Evolutionary conservation across 2,113 vertebrate genomes (phyloP), one percentile per base, ranked within the genome.

Genomic region (Oxyura jamaicensis): DNA sequence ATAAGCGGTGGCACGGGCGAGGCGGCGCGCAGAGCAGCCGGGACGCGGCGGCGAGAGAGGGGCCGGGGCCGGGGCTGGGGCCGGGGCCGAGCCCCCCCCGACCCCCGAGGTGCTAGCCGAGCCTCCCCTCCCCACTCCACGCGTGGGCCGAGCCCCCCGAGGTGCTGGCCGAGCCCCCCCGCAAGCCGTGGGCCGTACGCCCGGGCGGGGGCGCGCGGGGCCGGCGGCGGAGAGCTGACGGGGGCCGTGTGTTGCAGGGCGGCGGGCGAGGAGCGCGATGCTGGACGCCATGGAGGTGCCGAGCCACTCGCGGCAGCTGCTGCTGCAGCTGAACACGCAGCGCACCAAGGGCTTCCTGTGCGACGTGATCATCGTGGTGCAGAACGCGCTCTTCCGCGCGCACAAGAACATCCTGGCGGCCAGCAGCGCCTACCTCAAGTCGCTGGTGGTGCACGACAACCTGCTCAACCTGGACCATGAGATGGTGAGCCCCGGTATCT

Each of bases 361-460:
- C 97, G 99, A 99, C 98, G 99, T 99, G 97, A 99, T 99, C 98
- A 99, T 99, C 95, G 99, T 99, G 98, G 99, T 99, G 98, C 99
- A 99, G 98, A 99, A 99, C 95, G 99, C 99, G 91, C 98, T 99
- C 92, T 99, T 99, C 98, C 98, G 99, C 91, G 99, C 99, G 21
- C 99, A 99, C 98, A 99, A 99, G 98, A 99, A 99, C 98, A 99
- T 99, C 98, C 98, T 99, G 98, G 99, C 99, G 52, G 99, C 99
- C 98, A 99, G 99, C 98, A 99, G 99, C 97, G 99, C 99, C 97
- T 99, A 99, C 98, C 98, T 99, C 98, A 99, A 99, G 97, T 99
- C 99, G 86, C 97, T 99, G 98, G 99, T 99, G 95, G 99, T 99
- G 95, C 99, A 99, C 36, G 99, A 99, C 98, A 99, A 99, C 98